phyloP scores from a whole-genome alignment of 2,113 vertebrate species.

The Octodon degus region DNA sequence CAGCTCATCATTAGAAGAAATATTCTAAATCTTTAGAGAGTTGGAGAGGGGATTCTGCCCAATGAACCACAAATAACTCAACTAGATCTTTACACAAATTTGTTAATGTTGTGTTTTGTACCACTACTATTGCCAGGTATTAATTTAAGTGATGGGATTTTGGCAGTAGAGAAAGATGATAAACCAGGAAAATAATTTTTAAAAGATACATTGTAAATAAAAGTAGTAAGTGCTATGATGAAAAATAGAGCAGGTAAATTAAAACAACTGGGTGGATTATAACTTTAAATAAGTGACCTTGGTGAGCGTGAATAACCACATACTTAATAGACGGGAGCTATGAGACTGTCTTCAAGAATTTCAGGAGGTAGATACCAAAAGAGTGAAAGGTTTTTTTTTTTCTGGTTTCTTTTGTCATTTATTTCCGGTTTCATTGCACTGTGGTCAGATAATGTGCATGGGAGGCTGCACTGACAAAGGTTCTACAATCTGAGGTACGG shows the following conservation, averaged over 20 bases:
- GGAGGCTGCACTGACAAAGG: too few relatives aligned
- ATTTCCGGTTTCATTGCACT: too few relatives aligned
- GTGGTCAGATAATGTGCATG: too few relatives aligned
- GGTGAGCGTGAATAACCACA: background rate
- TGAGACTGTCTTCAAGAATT: background rate
- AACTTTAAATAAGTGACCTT: background rate
- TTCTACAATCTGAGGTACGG: too few relatives aligned
- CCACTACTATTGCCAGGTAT: background rate
- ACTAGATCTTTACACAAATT: background rate
- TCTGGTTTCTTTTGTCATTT: too few relatives aligned
- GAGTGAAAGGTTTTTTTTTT: accelerated
- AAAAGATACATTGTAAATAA: background rate
- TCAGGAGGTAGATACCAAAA: accelerated
- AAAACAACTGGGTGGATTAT: background rate
- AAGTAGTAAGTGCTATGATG: background rate
- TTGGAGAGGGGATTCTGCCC: background rate
- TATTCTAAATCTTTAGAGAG: background rate
- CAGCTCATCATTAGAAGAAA: background rate
- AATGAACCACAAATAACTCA: background rate
- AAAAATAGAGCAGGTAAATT: background rate
- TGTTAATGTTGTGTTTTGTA: background rate
- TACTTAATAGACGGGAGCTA: background rate
- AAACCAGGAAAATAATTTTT: background rate
- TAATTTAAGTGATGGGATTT: background rate
- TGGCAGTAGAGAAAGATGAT: background rate